A percentile compares a stretch with the other conserved stretches of the same genome.
These are phyloP conservation scores for Chrysopilus asiliformis DNA, from an alignment of 2,888 invertebrate genomes.

Conservation along the genomic window DNA sequence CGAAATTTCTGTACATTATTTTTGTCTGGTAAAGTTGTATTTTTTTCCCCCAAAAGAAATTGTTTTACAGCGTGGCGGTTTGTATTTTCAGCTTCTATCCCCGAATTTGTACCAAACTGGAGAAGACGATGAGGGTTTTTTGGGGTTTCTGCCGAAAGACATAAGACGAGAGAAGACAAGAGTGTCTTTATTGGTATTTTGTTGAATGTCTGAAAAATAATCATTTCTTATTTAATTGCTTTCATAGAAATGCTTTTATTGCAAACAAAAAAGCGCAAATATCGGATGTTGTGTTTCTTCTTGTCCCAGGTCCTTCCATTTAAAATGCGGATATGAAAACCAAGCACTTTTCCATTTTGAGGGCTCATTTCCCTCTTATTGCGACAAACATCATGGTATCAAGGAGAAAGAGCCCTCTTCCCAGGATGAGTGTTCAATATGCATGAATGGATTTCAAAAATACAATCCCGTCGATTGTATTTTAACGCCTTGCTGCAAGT, in stretches of 20 bases:
- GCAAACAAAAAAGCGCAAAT: conserved; percentile 50
- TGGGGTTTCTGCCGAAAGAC: conserved; percentile 57
- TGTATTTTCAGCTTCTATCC: conserved; percentile 48
- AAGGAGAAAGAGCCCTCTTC: conserved; percentile 1
- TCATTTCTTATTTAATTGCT: too few species aligned
- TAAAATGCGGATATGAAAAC: conserved; percentile 55
- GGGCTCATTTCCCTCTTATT: conserved; percentile 42
- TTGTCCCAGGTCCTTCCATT: conserved; percentile 59
- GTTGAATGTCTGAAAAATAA: too few species aligned
- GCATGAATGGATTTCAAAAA: conserved; percentile 45
- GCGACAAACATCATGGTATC: conserved; percentile 18
- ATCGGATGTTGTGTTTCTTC: conserved; percentile 51
- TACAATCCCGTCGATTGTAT: conserved; percentile 39
- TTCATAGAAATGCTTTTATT: conserved; percentile 54
- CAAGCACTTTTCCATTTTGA: conserved; percentile 51
- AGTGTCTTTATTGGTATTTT: too few species aligned
- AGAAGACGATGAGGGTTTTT: conserved; percentile 51
- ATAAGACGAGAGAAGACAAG: conserved; percentile 49
- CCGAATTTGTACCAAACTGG: conserved; percentile 57
- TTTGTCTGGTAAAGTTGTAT: conserved; percentile 46
- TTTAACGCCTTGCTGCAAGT: conserved; percentile 64
- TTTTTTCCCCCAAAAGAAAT: neutral
- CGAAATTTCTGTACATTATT: conserved; percentile 54
- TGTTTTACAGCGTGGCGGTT: neutral
- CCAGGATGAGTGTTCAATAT: conserved; percentile 47